Evolutionary conservation across 2,888 invertebrate species (phyloP), one percentile per base, ranked within the genome.

Genomic region (Noctua pronuba): DNA sequence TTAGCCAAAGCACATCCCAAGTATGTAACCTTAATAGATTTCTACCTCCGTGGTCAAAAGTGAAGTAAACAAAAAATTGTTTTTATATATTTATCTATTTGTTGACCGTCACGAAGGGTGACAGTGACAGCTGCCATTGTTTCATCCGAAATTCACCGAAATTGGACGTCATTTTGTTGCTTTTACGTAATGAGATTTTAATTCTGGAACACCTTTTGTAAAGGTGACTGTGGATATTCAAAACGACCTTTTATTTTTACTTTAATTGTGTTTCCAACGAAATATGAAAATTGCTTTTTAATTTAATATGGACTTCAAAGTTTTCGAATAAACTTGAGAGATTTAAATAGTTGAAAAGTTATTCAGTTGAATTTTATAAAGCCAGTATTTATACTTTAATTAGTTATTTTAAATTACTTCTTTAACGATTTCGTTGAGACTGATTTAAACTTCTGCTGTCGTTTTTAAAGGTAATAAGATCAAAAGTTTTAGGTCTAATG

Each of bases 141-240:
- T 91, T 86, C 86, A 81, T 82, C 79, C 75, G 75, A 85, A 90
- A 90, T 86, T 84, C 72, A 85, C 84, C 84, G 49, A 88, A 91
- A 91, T 91, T 91, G 78, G 80, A 82, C 74, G 89, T 83, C 78
- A 90, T 89, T 90, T 90, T 81, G 77, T 83, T 85, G 80, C 86
- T 86, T 83, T 85, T 85, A 88, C 84, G 78, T 91, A 92, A 92
- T 90, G 92, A 88, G 84, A 79, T 88, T 92, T 92, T 91, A 92
- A 92, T 92, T 87, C 73, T 75, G 82, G 79, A 88, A 89, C 90
- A 90, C 89, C 89, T 91, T 89, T 88, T 86, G 75, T 82, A 85
- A 86, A 86, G 80, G 85, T 87, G 86, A 85, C 74, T 80, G 75
- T 79, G 74, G 64, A 68, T 72, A 67, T 82, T 72, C 28, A 81